Percentiles rank a stretch among this genome's conserved stretches.
Conservation (phyloP, 2,797 vertebrate species). For the Salmo trutta region DNA sequence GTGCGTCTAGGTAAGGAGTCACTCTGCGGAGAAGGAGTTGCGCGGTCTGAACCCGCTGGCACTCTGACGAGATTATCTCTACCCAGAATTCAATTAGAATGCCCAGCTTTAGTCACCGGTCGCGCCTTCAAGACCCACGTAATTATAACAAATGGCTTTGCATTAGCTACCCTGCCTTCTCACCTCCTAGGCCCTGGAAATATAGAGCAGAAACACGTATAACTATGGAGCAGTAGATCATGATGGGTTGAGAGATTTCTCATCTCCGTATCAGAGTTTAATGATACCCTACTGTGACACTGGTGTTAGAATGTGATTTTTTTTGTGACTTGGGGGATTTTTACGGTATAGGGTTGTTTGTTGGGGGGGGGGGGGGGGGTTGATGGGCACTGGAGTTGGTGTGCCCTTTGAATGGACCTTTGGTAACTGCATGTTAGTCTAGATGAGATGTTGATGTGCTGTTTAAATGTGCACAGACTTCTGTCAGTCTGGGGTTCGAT, state of each 20-base stretch:
- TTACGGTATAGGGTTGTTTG: no score
- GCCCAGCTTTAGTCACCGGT: constrained; percentile 52
- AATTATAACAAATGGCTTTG: constrained; percentile 70
- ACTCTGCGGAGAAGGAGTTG: constrained; percentile 49
- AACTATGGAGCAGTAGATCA: constrained; percentile 39
- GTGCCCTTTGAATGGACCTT: background rate
- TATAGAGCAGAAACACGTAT: constrained; percentile 36
- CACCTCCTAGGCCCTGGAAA: constrained; percentile 50
- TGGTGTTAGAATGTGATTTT: background rate
- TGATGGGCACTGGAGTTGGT: background rate
- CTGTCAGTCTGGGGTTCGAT: background rate
- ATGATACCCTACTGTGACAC: background rate
- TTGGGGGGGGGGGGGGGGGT: background rate
- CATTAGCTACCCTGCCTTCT: constrained; percentile 59
- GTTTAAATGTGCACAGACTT: background rate
- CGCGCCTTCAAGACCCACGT: constrained; percentile 65
- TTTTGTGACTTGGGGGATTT: background rate
- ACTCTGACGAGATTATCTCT: constrained; percentile 66
- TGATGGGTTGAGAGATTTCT: background rate
- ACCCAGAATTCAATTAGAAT: constrained; percentile 69
- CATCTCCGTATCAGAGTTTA: constrained; percentile 7
- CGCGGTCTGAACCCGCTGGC: constrained; percentile 46
- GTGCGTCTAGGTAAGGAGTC: constrained; percentile 50
- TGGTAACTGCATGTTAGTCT: background rate
- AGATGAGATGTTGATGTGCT: background rate